Evolutionary conservation across 2,888 invertebrate species (phyloP).

Genomic region (Apotomis betuletana): DNA sequence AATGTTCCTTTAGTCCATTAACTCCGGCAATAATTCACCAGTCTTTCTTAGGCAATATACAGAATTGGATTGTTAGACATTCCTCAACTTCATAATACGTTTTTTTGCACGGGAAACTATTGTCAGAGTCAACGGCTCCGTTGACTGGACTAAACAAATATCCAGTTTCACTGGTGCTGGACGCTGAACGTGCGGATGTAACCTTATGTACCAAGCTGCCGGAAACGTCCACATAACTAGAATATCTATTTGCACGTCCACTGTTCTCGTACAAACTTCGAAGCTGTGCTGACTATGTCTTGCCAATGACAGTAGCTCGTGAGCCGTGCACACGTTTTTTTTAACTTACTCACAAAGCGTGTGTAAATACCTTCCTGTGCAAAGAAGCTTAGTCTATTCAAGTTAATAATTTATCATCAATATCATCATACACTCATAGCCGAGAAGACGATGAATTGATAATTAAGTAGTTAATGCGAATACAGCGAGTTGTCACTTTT

Average conservation of each 20-base stretch:
- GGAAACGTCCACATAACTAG: constrained; percentile 21
- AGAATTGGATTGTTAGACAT: constrained; percentile 17
- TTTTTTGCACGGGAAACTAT: constrained; percentile 2
- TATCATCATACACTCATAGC: no score
- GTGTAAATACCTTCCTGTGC: no score
- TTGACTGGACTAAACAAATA: constrained; percentile 14
- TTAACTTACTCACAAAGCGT: no score
- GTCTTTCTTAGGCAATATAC: not conserved
- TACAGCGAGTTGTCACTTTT: no score
- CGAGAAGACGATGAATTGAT: no score
- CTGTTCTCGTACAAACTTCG: constrained; percentile 20
- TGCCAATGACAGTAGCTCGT: no score
- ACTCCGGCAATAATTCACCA: constrained; percentile 9
- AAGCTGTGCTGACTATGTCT: not conserved
- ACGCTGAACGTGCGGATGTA: constrained; percentile 17
- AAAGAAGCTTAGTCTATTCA: no score
- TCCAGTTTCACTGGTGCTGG: constrained; percentile 30
- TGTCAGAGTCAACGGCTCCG: constrained; percentile 7
- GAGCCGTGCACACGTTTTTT: no score
- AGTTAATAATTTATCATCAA: no score
- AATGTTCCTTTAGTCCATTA: not conserved
- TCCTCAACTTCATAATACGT: constrained; percentile 9
- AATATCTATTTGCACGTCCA: constrained; percentile 26
- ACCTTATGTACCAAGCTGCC: constrained; percentile 22
- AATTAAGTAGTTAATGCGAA: no score